phyloP scores from a whole-genome alignment of 1,140 invertebrate genomes.

The Cydia strobilella region DNA sequence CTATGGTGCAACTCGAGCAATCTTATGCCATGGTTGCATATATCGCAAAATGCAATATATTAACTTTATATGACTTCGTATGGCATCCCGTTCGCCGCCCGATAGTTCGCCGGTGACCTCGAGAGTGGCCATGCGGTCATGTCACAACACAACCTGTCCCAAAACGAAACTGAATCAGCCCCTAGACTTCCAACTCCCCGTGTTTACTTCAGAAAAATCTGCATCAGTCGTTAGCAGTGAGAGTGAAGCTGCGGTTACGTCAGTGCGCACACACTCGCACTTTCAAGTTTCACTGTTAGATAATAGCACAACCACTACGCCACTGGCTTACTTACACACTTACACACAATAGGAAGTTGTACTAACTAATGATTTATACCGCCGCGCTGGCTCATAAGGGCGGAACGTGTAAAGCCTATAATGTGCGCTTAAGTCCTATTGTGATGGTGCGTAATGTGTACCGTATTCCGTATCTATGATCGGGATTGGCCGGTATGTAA shows the following conservation, averaged over 20 bases:
- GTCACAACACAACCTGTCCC: background rate
- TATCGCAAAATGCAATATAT: no score
- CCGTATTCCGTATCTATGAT: slow-evolving; percentile 3
- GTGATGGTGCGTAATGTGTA: background rate
- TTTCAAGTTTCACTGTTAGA: slow-evolving; percentile 33
- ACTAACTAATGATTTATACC: slow-evolving; percentile 1
- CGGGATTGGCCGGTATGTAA: slow-evolving; percentile 9
- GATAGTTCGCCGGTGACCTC: no score
- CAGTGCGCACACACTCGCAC: slow-evolving; percentile 33
- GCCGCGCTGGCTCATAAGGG: background rate
- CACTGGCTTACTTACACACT: slow-evolving; percentile 35
- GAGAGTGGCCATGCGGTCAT: no score
- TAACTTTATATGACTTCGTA: no score
- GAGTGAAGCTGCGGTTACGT: slow-evolving; percentile 31
- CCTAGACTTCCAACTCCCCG: background rate
- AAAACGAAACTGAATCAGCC: background rate
- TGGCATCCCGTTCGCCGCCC: no score
- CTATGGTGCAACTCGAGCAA: no score
- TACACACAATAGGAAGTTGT: slow-evolving; percentile 34
- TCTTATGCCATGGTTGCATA: no score
- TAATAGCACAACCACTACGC: slow-evolving; percentile 32
- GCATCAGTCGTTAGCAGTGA: slow-evolving; percentile 23
- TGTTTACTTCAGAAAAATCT: slow-evolving; percentile 1
- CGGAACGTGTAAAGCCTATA: background rate
- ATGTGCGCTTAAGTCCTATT: background rate